A percentile compares a stretch with the other conserved stretches of the same genome.
Conservation (phyloP, 2,797 vertebrate species). For the Chlorospingus flavigularis region DNA sequence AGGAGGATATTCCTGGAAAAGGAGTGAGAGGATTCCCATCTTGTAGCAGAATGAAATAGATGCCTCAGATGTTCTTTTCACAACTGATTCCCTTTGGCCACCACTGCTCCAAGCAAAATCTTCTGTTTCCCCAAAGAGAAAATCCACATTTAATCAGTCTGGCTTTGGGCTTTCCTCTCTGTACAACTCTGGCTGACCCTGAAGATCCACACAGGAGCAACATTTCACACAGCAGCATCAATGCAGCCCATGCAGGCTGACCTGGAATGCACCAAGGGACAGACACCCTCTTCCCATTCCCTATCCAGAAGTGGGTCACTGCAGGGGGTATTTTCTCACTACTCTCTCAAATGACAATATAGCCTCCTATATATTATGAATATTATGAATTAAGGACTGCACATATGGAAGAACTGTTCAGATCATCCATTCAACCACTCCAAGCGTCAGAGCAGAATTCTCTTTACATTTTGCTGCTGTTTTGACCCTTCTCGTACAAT, state of each 20-base stretch:
- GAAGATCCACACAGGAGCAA: not conserved
- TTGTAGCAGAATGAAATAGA: not conserved
- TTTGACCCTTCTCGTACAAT: not conserved
- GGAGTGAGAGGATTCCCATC: not conserved
- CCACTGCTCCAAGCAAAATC: not conserved
- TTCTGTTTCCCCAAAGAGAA: not conserved
- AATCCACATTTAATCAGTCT: not conserved
- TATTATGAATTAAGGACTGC: not conserved
- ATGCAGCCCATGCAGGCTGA: not conserved
- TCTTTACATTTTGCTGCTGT: not conserved
- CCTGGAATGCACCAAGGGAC: fast-evolving
- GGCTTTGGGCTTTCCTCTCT: not conserved
- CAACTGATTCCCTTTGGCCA: not conserved
- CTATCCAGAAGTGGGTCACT: not conserved
- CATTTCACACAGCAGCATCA: not conserved
- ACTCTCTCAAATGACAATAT: not conserved
- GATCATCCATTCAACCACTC: not conserved
- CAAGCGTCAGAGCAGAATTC: not conserved
- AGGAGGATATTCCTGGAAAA: not conserved
- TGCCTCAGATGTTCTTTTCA: not conserved
- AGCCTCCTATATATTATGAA: not conserved
- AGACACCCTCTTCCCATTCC: not conserved
- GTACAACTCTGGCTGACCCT: not conserved
- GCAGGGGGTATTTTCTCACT: not conserved
- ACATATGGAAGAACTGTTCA: not conserved